Conservation (phyloP, 2,113 vertebrate genomes). For the Petrocephalus zakoni region DNA sequence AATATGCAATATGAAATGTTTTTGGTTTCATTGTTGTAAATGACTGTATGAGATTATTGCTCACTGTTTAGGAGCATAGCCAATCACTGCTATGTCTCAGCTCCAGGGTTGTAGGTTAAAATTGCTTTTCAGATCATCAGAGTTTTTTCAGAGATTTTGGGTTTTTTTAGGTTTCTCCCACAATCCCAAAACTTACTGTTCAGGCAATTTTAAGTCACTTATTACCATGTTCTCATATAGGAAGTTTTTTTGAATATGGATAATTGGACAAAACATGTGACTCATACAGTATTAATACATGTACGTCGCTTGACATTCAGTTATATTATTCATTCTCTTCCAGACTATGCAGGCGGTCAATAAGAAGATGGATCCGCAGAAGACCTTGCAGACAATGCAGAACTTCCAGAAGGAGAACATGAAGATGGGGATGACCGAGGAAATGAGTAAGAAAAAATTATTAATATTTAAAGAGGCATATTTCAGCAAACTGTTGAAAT, state of each 20-base stretch:
- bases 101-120: neutral
- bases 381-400: constrained; percentile 94
- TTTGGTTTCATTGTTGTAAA: constrained; percentile 24
- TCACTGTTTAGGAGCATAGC: neutral
- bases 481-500: neutral
- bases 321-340: constrained; percentile 13
- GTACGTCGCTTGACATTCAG: neutral
- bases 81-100: neutral
- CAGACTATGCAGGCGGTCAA: constrained; percentile 97
- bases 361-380: constrained; percentile 97
- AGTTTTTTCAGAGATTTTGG: neutral
- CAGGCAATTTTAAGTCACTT: no score
- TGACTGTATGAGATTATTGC: neutral
- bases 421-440: constrained; percentile 98
- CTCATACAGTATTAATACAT: neutral
- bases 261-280: neutral
- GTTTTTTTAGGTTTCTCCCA: neutral
- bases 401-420: constrained; percentile 98
- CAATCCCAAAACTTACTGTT: neutral
- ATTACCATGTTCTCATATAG: no score
- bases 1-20: constrained; percentile 1
- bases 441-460: constrained; percentile 77
- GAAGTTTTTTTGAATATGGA: neutral
- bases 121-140: neutral
- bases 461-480: neutral